Evolutionary conservation across 2,888 invertebrate species (phyloP), one percentile per base, ranked within the genome.

Genomic region (Eupithecia insigniata): DNA sequence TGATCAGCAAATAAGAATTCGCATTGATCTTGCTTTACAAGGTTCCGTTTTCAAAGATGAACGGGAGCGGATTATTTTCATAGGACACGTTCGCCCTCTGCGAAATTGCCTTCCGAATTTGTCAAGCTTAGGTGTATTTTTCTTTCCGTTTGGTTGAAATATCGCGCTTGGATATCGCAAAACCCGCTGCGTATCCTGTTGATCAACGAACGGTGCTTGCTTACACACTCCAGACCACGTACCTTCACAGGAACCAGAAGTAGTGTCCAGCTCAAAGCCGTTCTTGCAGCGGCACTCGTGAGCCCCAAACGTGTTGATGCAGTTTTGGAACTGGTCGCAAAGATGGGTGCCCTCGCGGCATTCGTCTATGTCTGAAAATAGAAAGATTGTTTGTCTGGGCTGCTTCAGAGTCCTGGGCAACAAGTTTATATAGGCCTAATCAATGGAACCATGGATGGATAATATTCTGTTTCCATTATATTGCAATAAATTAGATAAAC

Each of bases 321-420:
- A 95, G 75, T 93, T 92, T 76, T 94, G 94, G 83, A 94, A 94
- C 66, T 89, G 89, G 71, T 94, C 94, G 69, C 94, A 94, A 5
- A 94, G 86, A 75, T 94, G 93, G 0, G 87, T 82, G 12, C 93
- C 93, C 77, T 94, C 94, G 0, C 91, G 89, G 73, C 99, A 99
- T 88, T 99, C 99, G 85, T 99, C 96, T 26, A 99, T 96, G 86
- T 99, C 99, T 92, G 83, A 0, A 81, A 67, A 64, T 30, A 7
- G 10, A 66, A 65, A 18, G 64, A 34, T 34, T 34, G 34, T 34
- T 34, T n/a, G n/a, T n/a, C n/a, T n/a, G n/a, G n/a, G n/a, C 12
- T 36, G 14, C 36, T 36, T 30, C 30, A 5, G 5, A 30, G 30
- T 5, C 30, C 5, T 30, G 30, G 30, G 30, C 30, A 4, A 30